A percentile compares a stretch with the other conserved stretches of the same genome.
Conservation (phyloP, 2,113 vertebrate species). For the Lepidothrix coronata region DNA sequence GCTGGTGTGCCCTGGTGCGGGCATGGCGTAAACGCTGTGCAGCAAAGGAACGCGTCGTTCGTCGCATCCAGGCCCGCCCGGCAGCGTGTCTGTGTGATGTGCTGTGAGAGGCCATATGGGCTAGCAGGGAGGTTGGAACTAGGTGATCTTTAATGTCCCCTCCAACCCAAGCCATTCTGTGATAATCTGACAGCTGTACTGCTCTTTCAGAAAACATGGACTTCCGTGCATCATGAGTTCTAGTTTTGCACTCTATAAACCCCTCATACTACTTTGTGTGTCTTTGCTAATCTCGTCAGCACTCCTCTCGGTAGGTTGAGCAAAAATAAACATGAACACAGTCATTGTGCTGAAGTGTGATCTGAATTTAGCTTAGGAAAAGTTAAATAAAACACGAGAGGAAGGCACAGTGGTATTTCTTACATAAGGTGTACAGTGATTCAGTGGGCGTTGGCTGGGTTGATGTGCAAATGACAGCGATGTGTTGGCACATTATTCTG, state of each 20-base stretch:
- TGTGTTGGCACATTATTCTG: neutral
- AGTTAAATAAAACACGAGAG: neutral
- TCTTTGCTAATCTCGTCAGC: accelerated
- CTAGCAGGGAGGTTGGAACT: neutral
- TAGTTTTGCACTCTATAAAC: accelerated
- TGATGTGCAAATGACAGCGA: neutral
- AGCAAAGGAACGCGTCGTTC: accelerated
- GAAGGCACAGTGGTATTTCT: neutral
- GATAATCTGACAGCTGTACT: neutral
- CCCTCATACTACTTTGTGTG: accelerated
- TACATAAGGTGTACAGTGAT: neutral
- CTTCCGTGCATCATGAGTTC: accelerated
- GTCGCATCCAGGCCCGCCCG: neutral
- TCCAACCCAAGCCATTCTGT: neutral
- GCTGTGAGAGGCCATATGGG: neutral
- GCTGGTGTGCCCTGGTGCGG: neutral
- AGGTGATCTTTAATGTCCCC: no score
- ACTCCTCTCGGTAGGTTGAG: neutral
- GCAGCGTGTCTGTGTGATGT: neutral
- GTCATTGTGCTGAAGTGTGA: neutral
- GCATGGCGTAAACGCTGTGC: accelerated
- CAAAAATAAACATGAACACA: neutral
- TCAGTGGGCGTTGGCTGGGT: neutral
- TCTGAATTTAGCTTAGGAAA: neutral
- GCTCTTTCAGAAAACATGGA: accelerated